Percentiles rank a stretch among this genome's conserved stretches.
phyloP scores from a whole-genome alignment of 2,113 vertebrate species.

The Asarcornis scutulata region DNA sequence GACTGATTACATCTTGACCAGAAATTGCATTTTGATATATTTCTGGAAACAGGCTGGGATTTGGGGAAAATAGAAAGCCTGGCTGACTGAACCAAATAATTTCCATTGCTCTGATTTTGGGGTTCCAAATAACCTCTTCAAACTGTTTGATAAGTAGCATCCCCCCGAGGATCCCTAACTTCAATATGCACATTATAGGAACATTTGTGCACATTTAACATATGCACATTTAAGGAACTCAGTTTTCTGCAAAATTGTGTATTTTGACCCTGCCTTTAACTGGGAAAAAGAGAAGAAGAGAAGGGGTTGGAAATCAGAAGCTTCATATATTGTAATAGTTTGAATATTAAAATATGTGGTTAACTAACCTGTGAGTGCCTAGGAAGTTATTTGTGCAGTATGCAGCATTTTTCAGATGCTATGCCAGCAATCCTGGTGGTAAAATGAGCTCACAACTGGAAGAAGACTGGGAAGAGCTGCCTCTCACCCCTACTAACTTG shows the following conservation, averaged over 20 bases:
- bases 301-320: neutral
- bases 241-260: neutral
- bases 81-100: neutral
- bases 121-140: accelerated
- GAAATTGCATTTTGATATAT: neutral
- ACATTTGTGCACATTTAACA: no score
- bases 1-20: neutral
- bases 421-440: neutral
- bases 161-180: neutral
- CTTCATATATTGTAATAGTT: neutral
- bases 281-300: neutral
- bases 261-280: neutral
- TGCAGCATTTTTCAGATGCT: neutral
- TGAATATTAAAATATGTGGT: neutral
- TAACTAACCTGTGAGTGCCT: accelerated
- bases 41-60: neutral
- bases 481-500: neutral
- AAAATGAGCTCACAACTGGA: accelerated
- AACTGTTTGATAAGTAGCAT: neutral
- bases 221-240: neutral
- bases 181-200: accelerated
- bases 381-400: accelerated
- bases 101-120: neutral
- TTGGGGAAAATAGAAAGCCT: neutral
- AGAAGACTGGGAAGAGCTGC: neutral